These are phyloP conservation scores for Oreochromis niloticus DNA, from an alignment of 2,113 vertebrate genomes.

Conservation along the genomic window DNA sequence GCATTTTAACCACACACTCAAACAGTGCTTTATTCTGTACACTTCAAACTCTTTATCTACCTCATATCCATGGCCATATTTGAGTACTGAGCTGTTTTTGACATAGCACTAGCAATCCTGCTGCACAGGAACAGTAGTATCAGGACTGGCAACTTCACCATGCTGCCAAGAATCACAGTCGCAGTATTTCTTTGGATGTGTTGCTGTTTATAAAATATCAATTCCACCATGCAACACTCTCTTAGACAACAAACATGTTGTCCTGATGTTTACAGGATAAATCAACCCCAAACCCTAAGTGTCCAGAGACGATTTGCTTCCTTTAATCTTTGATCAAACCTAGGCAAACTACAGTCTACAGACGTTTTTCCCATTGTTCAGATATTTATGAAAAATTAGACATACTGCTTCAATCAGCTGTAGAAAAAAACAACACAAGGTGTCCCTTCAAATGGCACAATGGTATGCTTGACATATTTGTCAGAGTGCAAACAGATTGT, in stretches of 20 bases:
- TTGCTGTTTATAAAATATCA: not conserved
- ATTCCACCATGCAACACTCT: not conserved
- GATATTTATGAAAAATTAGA: not conserved
- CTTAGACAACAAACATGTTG: rapidly evolving
- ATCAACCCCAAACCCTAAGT: not conserved
- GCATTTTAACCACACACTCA: not conserved
- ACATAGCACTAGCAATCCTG: not conserved
- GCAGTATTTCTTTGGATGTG: not conserved
- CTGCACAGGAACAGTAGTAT: not conserved
- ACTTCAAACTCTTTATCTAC: not conserved
- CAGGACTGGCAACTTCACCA: not conserved
- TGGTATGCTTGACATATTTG: not conserved
- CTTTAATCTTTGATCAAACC: not conserved
- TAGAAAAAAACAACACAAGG: not conserved
- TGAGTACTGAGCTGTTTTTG: not conserved
- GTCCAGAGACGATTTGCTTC: not conserved
- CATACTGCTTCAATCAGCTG: not conserved
- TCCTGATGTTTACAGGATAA: not conserved
- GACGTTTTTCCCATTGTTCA: not conserved
- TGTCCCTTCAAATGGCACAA: not conserved
- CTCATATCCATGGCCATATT: not conserved
- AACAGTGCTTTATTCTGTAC: not conserved
- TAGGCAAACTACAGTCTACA: not conserved
- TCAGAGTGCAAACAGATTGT: not conserved
- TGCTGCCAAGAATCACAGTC: not conserved